Conservation (phyloP, 2,888 invertebrate genomes). For the Ennomos erosarius region DNA sequence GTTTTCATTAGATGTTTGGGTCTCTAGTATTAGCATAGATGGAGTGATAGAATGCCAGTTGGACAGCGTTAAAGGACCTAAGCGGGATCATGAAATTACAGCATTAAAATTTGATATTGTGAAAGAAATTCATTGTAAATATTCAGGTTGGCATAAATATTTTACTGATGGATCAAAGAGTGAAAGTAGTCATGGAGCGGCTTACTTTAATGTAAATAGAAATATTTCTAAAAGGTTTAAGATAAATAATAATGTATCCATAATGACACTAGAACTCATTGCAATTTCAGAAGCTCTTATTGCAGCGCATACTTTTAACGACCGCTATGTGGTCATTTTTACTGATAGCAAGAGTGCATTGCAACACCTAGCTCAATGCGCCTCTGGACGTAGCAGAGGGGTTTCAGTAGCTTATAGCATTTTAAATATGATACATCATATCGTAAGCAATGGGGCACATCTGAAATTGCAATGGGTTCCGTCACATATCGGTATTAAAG, state of each 20-base stretch:
- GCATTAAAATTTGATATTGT: no score
- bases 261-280: conserved; percentile 6
- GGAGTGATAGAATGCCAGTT: background rate
- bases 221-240: background rate
- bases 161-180: conserved; percentile 1
- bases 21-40: conserved; percentile 5
- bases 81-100: background rate
- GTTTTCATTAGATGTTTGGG: conserved; percentile 6
- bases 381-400: conserved; percentile 24
- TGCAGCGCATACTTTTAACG: background rate
- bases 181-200: background rate
- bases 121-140: no score
- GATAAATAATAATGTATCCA: background rate
- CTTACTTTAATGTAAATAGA: background rate
- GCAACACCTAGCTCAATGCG: conserved; percentile 23
- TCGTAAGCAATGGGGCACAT: conserved; percentile 1
- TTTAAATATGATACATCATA: conserved; percentile 2
- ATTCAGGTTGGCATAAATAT: background rate
- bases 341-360: conserved; percentile 20
- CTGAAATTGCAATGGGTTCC: conserved; percentile 14
- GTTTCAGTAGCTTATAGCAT: conserved; percentile 20
- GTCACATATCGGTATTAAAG: background rate
- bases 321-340: conserved; percentile 13
- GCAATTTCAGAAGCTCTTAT: conserved; percentile 12
- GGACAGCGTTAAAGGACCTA: conserved; percentile 2